phyloP scores from a whole-genome alignment of 1,140 invertebrate species.

The Tetramorium simillimum region DNA sequence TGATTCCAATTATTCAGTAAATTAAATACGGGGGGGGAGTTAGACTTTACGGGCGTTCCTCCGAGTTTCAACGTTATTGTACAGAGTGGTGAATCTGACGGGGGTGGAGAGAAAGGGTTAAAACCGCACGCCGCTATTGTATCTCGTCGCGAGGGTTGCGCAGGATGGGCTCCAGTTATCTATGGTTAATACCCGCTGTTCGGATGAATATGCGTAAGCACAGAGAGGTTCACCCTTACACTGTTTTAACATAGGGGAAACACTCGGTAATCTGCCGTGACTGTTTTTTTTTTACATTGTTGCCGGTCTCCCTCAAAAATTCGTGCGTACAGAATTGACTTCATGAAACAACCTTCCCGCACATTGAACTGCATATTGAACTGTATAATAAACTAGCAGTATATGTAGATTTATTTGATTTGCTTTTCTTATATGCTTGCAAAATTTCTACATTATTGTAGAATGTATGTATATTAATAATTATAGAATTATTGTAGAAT shows the following conservation, averaged over 20 bases:
- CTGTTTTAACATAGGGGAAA: conserved; percentile 13
- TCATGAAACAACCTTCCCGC: background rate
- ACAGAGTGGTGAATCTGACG: conserved; percentile 63
- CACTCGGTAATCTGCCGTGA: conserved; percentile 14
- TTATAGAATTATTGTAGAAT: background rate
- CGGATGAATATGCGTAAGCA: conserved; percentile 47
- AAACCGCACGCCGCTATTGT: conserved; percentile 74
- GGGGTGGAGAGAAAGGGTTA: conserved; percentile 77
- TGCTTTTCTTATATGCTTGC: background rate
- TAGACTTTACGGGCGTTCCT: conserved; percentile 77
- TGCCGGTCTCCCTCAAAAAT: background rate
- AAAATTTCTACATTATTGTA: background rate
- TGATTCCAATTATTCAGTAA: conserved; percentile 86
- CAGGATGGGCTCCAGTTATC: conserved; percentile 72
- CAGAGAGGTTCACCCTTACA: background rate
- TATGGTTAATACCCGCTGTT: conserved; percentile 76
- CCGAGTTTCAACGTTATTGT: conserved; percentile 66
- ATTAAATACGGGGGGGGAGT: conserved; percentile 83
- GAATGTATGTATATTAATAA: background rate
- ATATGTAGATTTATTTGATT: background rate
- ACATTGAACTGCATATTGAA: background rate
- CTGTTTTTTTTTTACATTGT: conserved; percentile 39
- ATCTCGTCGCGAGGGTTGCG: conserved; percentile 49
- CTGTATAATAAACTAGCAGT: background rate
- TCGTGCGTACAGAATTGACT: background rate